Evolutionary conservation across 2,888 invertebrate genomes (phyloP).

Genomic region (Digitonthophagus gazella): DNA sequence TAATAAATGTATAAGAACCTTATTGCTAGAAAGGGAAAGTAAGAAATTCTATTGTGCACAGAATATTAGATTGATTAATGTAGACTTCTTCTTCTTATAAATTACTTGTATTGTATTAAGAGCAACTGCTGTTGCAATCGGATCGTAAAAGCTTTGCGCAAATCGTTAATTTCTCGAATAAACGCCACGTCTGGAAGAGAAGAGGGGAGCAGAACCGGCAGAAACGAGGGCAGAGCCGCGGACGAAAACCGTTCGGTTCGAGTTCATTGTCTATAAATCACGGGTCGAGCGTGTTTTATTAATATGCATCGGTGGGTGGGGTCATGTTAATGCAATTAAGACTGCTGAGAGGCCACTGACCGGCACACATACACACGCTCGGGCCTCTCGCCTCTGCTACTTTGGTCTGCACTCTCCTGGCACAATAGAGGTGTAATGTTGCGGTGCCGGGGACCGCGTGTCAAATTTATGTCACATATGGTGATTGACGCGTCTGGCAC

Average conservation of each 20-base stretch:
- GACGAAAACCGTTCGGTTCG: background rate
- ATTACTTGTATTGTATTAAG: background rate
- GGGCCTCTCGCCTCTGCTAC: slow-evolving; percentile 21
- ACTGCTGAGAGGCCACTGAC: slow-evolving; percentile 44
- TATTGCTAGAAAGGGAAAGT: too few relatives aligned
- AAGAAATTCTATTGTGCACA: too few relatives aligned
- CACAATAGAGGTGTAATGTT: background rate
- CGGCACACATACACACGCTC: slow-evolving; percentile 39
- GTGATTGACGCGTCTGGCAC: background rate
- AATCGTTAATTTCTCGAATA: background rate
- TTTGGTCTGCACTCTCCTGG: background rate
- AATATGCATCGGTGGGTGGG: slow-evolving; percentile 52
- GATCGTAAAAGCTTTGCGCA: background rate
- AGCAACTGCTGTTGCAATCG: background rate
- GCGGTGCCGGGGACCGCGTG: background rate
- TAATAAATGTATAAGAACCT: too few relatives aligned
- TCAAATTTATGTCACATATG: background rate
- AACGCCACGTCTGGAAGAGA: background rate
- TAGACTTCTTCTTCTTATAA: background rate
- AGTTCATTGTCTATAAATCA: slow-evolving; percentile 47
- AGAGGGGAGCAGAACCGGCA: background rate
- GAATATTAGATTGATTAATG: background rate
- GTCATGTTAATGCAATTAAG: slow-evolving; percentile 51
- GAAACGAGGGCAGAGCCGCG: background rate
- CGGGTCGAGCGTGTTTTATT: slow-evolving; percentile 48